Percentiles rank a stretch among this genome's conserved stretches.
These are phyloP conservation scores for Pocillopora damicornis DNA, from an alignment of 64 coral and sea anemone species.

Conservation along the genomic window DNA sequence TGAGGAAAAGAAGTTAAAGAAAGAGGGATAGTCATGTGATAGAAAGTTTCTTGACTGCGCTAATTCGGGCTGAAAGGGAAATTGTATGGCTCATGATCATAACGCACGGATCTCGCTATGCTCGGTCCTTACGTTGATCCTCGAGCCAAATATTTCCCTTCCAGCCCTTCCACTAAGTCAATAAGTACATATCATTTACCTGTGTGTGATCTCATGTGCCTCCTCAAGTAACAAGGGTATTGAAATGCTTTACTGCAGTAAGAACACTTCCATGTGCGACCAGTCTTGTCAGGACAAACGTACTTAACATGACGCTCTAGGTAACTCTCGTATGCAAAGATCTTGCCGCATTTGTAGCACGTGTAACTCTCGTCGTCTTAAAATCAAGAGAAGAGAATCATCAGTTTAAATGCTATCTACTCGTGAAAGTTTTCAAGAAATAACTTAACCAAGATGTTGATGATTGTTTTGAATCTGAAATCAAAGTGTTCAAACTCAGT, in stretches of 20 bases:
- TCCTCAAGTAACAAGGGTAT: conserved; percentile 93
- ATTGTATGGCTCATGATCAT: too few relatives aligned
- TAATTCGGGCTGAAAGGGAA: too few relatives aligned
- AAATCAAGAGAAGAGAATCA: neutral
- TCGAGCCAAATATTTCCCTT: neutral
- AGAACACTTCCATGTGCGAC: conserved; percentile 96
- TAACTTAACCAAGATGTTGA: too few relatives aligned
- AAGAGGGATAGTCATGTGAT: neutral
- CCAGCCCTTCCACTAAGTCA: too few relatives aligned
- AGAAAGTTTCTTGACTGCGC: too few relatives aligned
- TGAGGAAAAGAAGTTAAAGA: neutral
- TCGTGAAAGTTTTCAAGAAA: neutral
- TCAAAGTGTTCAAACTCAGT: too few relatives aligned
- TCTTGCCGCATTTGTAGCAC: conserved; percentile 99
- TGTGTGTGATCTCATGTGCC: conserved; percentile 99
- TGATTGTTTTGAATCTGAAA: too few relatives aligned
- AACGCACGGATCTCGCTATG: too few relatives aligned
- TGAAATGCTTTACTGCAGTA: conserved; percentile 97
- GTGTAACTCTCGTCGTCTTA: conserved; percentile 95
- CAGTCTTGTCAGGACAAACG: conserved; percentile 98
- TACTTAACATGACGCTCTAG: conserved; percentile 96
- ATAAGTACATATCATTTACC: conserved; percentile 26
- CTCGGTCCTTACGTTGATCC: too few relatives aligned
- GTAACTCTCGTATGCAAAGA: conserved; percentile 98
- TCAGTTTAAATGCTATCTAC: neutral